Percentiles rank a stretch among this genome's conserved stretches.
Conservation (phyloP, 2,888 invertebrate species). For the Cerceris ruficornis region DNA sequence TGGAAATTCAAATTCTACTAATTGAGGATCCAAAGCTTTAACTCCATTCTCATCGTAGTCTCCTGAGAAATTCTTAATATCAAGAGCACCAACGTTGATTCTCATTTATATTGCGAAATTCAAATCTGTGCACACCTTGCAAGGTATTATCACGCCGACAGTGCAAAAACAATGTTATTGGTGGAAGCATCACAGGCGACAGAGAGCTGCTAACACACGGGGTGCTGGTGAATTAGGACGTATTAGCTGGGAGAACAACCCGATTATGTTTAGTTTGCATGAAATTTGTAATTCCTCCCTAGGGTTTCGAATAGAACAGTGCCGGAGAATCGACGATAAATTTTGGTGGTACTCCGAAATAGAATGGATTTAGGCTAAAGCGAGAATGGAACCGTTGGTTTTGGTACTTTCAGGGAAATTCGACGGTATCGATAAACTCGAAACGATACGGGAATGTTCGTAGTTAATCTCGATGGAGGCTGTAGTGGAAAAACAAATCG, state of each 20-base stretch:
- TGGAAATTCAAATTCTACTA: too few relatives aligned
- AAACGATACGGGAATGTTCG: slow-evolving; percentile 4
- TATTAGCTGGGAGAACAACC: background rate
- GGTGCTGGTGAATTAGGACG: background rate
- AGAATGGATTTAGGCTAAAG: slow-evolving; percentile 7
- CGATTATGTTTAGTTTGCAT: slow-evolving; percentile 1
- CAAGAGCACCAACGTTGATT: too few relatives aligned
- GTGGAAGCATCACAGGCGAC: too few relatives aligned
- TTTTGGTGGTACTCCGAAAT: slow-evolving; percentile 6
- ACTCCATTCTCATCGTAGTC: too few relatives aligned
- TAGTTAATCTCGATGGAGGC: slow-evolving; percentile 10
- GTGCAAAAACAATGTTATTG: too few relatives aligned
- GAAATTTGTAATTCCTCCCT: slow-evolving; percentile 2
- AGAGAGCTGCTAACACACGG: background rate
- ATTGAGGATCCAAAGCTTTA: too few relatives aligned
- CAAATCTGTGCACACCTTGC: too few relatives aligned
- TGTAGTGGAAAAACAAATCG: background rate
- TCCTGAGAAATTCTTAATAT: too few relatives aligned
- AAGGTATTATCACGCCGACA: too few relatives aligned
- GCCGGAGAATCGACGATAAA: background rate
- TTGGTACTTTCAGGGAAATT: slow-evolving; percentile 24
- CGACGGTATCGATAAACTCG: slow-evolving; percentile 30
- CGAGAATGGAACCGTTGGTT: slow-evolving; percentile 19
- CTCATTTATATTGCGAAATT: too few relatives aligned
- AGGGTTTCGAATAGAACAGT: background rate